These are phyloP conservation scores for Muntiacus reevesi DNA, from an alignment of 2,113 vertebrate species.

Conservation along the genomic window DNA sequence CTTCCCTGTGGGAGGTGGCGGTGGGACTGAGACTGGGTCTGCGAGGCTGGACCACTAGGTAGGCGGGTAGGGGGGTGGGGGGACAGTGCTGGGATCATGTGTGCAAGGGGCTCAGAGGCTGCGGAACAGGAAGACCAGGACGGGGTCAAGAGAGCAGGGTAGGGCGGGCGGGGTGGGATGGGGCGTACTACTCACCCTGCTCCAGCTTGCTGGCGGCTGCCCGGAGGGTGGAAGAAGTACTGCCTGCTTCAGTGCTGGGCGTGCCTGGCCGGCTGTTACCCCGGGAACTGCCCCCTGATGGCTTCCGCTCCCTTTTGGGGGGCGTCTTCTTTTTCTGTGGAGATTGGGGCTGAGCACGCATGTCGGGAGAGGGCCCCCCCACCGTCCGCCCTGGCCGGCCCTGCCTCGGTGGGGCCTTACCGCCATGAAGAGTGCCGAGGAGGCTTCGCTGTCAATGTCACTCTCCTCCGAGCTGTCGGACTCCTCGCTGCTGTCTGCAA, in stretches of 20 bases:
- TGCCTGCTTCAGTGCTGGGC: constrained; percentile 83
- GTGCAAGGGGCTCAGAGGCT: neutral
- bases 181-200: constrained; percentile 80
- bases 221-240: constrained; percentile 87
- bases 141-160: accelerated
- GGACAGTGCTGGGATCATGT: neutral
- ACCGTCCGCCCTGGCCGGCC: accelerated
- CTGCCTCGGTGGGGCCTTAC: constrained; percentile 36
- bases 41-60: neutral
- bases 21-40: neutral
- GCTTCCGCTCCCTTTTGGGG: constrained; percentile 90
- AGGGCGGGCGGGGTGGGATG: accelerated
- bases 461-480: constrained; percentile 94
- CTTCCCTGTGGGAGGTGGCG: constrained; percentile 81
- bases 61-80: accelerated
- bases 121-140: too few relatives aligned
- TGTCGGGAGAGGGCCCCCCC: accelerated
- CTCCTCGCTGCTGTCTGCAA: constrained; percentile 91
- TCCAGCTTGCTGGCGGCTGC: constrained; percentile 92
- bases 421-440: constrained; percentile 92
- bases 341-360: neutral
- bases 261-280: constrained; percentile 90
- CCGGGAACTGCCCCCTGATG: constrained; percentile 88
- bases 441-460: constrained; percentile 91
- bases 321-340: constrained; percentile 90